Evolutionary conservation across 2,113 vertebrate species (phyloP).

Genomic region (Xenopus borealis): DNA sequence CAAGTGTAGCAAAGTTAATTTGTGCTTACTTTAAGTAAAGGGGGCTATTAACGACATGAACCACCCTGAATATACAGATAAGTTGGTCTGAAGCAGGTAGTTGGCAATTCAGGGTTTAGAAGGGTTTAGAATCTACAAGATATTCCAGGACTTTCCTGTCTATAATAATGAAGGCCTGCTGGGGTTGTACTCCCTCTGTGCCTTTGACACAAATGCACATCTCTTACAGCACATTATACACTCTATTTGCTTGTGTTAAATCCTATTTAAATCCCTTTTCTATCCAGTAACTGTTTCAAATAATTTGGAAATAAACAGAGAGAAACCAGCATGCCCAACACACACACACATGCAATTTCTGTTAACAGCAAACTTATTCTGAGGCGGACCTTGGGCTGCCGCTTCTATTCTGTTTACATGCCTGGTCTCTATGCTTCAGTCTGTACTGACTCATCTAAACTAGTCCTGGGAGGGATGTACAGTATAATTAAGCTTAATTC

Average conservation of each 20-base stretch:
- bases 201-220: background rate
- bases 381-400: conserved; percentile 10
- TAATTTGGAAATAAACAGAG: conserved; percentile 26
- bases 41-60: too few relatives aligned
- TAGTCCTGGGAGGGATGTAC: conserved; percentile 5
- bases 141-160: background rate
- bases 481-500: conserved; percentile 34
- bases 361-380: conserved; percentile 10
- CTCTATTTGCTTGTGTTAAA: conserved; percentile 19
- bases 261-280: conserved; percentile 19
- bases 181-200: background rate
- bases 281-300: conserved; percentile 17
- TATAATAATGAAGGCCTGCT: background rate
- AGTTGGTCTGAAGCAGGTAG: too few relatives aligned
- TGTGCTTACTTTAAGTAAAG: too few relatives aligned
- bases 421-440: conserved; percentile 8
- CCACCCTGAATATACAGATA: too few relatives aligned
- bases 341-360: conserved; percentile 3
- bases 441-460: conserved; percentile 21
- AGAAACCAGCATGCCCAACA: conserved; percentile 14
- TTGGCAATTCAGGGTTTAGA: too few relatives aligned
- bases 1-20: too few relatives aligned
- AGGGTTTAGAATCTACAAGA: background rate
- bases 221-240: conserved; percentile 13
- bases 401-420: conserved; percentile 30